Base-by-base conservation (phyloP, 2,888 invertebrate species). In the Hydrotaea cyrtoneurina region DNA sequence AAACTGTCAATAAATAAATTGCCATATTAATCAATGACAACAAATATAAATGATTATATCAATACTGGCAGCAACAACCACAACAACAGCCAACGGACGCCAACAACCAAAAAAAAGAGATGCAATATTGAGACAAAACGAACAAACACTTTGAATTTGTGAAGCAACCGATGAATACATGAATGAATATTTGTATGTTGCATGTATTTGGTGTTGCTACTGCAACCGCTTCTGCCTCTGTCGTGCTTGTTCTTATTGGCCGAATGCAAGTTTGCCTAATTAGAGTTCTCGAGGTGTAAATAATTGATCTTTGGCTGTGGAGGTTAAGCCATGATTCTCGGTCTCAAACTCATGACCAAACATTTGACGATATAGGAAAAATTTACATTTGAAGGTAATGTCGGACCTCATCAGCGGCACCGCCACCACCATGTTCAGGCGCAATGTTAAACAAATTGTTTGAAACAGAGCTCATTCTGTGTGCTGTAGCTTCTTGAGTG, bases 21-120 rank as follows among this genome's bases (percentile, higher is more conserved):
- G 78, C 74, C 74, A 78, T 81, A 85, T 86, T 86, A 85, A 86
- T 87, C 86, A 86, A 79, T 84, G 84, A 79, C 84, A 83, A 53
- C 39, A 19, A 46, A 69, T 50, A 66, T 73, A 77, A 78, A 78
- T 69, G 31, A 74, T 59, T 21, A 66, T 17, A 31, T 69, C 23
- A 43, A 66, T 43, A 43, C 31, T 64, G 62, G 36, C 17, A 17
- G 64, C 21, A 57, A 11, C 53, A 39, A 39, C 31, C 1, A n/a
- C 55, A 57, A n/a, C 43, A 46, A 31, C 31, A 69, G 13, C 23
- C 21, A 62, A 62, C 36, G 15, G 17, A 57, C 59, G 11, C 13
- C 39, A 39, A 39, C 31, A 64, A 62, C 26, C 4, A 31, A 3
- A 21, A 64, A 15, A 31, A 64, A 46, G 21, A 69, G 43, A 69